Base-by-base conservation (phyloP, 2,113 vertebrate species). In the Trachemys scripta region DNA sequence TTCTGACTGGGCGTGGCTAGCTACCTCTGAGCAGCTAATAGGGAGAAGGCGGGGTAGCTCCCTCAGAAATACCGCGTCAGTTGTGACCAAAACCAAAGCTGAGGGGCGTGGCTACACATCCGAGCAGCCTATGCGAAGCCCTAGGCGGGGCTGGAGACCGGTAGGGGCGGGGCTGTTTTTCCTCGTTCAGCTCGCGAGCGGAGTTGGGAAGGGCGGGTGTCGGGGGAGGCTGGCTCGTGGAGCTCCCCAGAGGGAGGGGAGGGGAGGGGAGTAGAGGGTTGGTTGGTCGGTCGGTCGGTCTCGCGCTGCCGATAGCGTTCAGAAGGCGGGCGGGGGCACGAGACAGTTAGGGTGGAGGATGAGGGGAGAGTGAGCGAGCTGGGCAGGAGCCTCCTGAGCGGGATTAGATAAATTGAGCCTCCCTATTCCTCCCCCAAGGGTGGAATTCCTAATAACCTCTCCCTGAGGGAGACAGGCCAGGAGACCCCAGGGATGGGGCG, bases 171-270 rank as follows among this genome's bases (percentile, higher is more conserved):
- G 53, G n/a, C 42, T 57, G 56, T 57, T 57, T 27, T 4, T 11
- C 24, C 10, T 5, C 4, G 10, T 12, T 57, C 56, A 5, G 56
- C 25, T 27, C 25, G 20, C 20, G 25, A 11, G 75, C 51, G 78
- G 14, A 53, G 38, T 8, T 24, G 13, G 2, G 31, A n/a, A 4
- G 1, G 49, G n/a, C 4, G 54, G 19, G 35, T 14, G 29, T 1
- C 42, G 3, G 56, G 59, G 45, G 16, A 12, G 13, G 31, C 5
- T 54, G 53, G 53, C 53, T 53, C 19, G 53, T 4, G 56, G 38
- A 14, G 80, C 8, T 10, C 27, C 27, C 13, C 38, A 62, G 16
- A 9, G 87, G 45, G 45, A 2, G 14, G 13, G 31, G 56, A 6
- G 42, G 50, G 31, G 56, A 6, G 42, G 5, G 5, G 42, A 42